These are phyloP conservation scores for Platerodrilus igneus DNA, from an alignment of 2,888 invertebrate species.

Conservation along the genomic window DNA sequence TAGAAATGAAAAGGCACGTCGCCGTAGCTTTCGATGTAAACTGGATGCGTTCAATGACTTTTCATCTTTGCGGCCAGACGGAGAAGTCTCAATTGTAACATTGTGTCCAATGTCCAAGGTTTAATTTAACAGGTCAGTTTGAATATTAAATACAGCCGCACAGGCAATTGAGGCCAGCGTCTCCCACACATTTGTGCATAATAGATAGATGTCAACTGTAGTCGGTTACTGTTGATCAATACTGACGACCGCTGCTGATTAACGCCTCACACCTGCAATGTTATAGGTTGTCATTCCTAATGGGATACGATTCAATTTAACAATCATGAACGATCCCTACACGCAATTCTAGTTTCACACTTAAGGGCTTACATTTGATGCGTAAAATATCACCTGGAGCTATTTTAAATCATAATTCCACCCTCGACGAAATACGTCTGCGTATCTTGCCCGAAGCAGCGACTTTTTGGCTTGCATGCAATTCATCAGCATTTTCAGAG, in stretches of 20 bases:
- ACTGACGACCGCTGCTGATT: conserved; percentile 21
- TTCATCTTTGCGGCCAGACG: too few relatives aligned
- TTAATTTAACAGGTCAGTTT: conserved; percentile 11
- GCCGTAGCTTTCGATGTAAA: too few relatives aligned
- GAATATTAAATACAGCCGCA: conserved; percentile 12
- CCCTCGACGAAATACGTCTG: conserved; percentile 19
- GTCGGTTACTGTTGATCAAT: conserved; percentile 19
- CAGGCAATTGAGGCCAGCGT: conserved; percentile 7
- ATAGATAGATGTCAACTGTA: conserved; percentile 18
- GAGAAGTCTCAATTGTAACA: too few relatives aligned
- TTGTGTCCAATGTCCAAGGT: conserved; percentile 9
- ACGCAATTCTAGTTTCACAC: conserved; percentile 13
- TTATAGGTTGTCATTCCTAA: conserved; percentile 18
- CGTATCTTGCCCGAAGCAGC: conserved; percentile 20
- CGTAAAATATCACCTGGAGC: conserved; percentile 20
- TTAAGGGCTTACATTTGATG: conserved; percentile 7
- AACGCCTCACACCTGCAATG: conserved; percentile 22
- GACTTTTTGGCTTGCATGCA: conserved; percentile 23
- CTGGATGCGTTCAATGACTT: too few relatives aligned
- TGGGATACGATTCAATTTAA: conserved; percentile 19
- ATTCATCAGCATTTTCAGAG: conserved; percentile 26
- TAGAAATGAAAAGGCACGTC: too few relatives aligned
- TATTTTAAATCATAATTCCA: conserved; percentile 18
- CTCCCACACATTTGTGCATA: conserved; percentile 17
- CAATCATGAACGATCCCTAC: conserved; percentile 17